Evolutionary conservation across 2,113 vertebrate genomes (phyloP).

Genomic region (Carassius auratus): DNA sequence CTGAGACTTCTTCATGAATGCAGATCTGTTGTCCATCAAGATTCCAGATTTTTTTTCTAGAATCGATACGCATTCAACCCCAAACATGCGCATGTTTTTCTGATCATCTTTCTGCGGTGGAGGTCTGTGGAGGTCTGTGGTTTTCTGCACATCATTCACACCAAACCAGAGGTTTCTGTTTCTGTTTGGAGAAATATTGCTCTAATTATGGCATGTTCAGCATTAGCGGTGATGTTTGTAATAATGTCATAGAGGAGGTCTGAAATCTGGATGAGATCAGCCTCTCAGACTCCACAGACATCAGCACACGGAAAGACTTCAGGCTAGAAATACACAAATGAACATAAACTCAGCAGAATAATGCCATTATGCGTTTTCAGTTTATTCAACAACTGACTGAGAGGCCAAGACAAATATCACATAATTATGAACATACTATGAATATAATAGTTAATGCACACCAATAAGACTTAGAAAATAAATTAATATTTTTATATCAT

Average conservation of each 20-base stretch:
- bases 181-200: background rate
- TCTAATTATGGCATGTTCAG: background rate
- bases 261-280: background rate
- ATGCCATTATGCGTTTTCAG: background rate
- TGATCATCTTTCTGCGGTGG: background rate
- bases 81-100: background rate
- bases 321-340: background rate
- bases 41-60: background rate
- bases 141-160: background rate
- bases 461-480: too few relatives aligned
- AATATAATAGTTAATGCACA: too few relatives aligned
- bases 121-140: slow-evolving; percentile 5
- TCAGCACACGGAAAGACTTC: background rate
- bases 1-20: background rate
- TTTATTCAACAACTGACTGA: background rate
- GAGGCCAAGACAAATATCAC: background rate
- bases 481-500: too few relatives aligned
- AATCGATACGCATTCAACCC: background rate
- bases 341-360: background rate
- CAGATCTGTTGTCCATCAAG: too few relatives aligned
- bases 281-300: background rate
- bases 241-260: background rate
- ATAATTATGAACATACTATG: background rate
- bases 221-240: background rate
- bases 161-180: background rate